Conservation (phyloP, 2,888 invertebrate genomes). For the Clivina fossor region DNA sequence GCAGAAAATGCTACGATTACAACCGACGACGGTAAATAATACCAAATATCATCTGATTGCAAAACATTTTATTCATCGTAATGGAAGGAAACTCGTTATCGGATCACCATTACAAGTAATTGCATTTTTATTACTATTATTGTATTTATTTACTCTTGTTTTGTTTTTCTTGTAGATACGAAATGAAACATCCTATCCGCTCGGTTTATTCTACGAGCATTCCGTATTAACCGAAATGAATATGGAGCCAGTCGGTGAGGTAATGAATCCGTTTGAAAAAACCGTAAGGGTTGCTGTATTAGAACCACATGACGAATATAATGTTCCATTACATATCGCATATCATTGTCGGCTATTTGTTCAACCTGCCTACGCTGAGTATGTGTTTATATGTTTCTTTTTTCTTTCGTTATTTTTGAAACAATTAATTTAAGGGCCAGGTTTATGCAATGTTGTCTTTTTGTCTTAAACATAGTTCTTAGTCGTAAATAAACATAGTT, state of each 20-base stretch:
- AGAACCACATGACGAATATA: slow-evolving; percentile 72
- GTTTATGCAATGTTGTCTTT: no score
- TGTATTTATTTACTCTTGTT: slow-evolving; percentile 12
- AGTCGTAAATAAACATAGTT: no score
- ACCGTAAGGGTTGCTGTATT: slow-evolving; percentile 71
- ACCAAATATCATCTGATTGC: slow-evolving; percentile 68
- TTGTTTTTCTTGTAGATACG: slow-evolving; percentile 58
- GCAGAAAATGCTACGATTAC: slow-evolving; percentile 65
- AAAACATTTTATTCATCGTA: slow-evolving; percentile 61
- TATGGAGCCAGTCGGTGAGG: slow-evolving; percentile 64
- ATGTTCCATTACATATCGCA: slow-evolving; percentile 76
- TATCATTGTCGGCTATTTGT: slow-evolving; percentile 78
- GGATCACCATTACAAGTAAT: slow-evolving; percentile 75
- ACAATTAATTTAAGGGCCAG: no score
- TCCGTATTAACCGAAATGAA: slow-evolving; percentile 67
- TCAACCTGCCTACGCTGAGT: slow-evolving; percentile 74
- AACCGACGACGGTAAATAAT: slow-evolving; percentile 60
- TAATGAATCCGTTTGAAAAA: slow-evolving; percentile 75
- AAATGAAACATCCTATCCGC: slow-evolving; percentile 75
- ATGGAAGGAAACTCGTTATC: slow-evolving; percentile 61
- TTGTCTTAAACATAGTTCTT: no score
- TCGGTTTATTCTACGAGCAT: slow-evolving; percentile 75
- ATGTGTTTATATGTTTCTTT: slow-evolving; percentile 51
- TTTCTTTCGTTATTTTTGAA: no score
- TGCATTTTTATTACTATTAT: not conserved